Base-by-base conservation (phyloP, 1,140 invertebrate genomes). In the Hetaerina americana region DNA sequence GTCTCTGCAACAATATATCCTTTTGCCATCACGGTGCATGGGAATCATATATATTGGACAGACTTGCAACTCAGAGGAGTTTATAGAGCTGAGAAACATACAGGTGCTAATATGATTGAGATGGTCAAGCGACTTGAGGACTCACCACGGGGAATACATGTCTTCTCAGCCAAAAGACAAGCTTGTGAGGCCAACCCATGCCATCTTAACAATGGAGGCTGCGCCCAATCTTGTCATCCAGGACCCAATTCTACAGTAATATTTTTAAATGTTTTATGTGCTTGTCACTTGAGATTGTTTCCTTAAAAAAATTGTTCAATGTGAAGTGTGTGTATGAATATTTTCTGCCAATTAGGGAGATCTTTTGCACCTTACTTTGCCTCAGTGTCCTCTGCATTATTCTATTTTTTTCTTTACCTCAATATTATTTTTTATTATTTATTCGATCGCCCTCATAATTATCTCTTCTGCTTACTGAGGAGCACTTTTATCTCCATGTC, bases 11-110 rank as follows among this genome's bases (percentile, higher is more conserved):
- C 95, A 0, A 96, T 97, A 73, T 97, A 98, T 86, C 96, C 96
- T 6, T 98, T 97, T 80, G 95, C 95, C 0, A 93, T 99, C 15
- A 96, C 95, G 0, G 91, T 98, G 0, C 93, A 90, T 80, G 85
- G 90, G 26, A 88, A 94, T 77, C 95, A 95, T 78, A 96, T 99
- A 68, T 99, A 98, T 80, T 97, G 97, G 95, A 98, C 96, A 0
- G 97, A 99, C 81, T 85, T 98, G 31, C 95, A 96, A 78, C 79
- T 97, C 0, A 84, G 94, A 26, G 96, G 96, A 0, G 94, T 99
- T 0, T 99, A 97, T 77, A 83, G 96, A 70, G 96, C 96, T 0
- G 95, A 98, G 77, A 99, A 99, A 81, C 93, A 97, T 75, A 98
- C 96, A 0, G 97, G 97, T 5, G 92, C 92, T 1, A 92, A 96